Percentiles rank a stretch among this genome's conserved stretches.
Evolutionary conservation across 1,140 invertebrate species (phyloP).

Genomic region (Theocolax elegans): DNA sequence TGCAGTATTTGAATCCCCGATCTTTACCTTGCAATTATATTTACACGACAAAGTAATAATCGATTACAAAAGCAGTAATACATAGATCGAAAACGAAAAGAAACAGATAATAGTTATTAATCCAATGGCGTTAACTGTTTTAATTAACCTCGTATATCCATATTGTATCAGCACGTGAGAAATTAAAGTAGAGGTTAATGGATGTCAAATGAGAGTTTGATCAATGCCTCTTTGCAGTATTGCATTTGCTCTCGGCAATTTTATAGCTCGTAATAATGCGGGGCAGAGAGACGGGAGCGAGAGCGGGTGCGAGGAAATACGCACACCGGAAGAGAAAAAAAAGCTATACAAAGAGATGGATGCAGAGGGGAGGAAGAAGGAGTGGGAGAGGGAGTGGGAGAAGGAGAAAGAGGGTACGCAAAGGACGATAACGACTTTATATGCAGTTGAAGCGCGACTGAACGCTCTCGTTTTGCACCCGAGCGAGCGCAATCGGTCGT

Average conservation of each 20-base stretch:
- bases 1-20: no score
- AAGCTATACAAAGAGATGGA: no score
- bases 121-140: no score
- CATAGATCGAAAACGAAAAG: no score
- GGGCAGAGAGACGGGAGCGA: not conserved
- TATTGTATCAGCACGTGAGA: no score
- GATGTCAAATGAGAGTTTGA: constrained; percentile 17
- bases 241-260: constrained; percentile 10
- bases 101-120: no score
- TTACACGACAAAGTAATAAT: no score
- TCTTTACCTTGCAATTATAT: no score
- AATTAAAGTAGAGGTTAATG: not conserved
- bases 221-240: constrained; percentile 10
- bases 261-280: constrained; percentile 9
- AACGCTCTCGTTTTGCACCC: not conserved
- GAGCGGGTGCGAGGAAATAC: not conserved
- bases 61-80: no score
- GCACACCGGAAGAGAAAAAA: not conserved
- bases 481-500: constrained; percentile 44
- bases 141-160: no score
- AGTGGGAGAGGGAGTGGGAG: not conserved
- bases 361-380: not conserved
- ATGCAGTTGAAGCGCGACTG: constrained; percentile 5
- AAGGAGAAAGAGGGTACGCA: not conserved
- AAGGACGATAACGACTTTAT: constrained; percentile 18